These are phyloP conservation scores for Chrysolina americana DNA, from an alignment of 2,888 invertebrate genomes.

Conservation along the genomic window DNA sequence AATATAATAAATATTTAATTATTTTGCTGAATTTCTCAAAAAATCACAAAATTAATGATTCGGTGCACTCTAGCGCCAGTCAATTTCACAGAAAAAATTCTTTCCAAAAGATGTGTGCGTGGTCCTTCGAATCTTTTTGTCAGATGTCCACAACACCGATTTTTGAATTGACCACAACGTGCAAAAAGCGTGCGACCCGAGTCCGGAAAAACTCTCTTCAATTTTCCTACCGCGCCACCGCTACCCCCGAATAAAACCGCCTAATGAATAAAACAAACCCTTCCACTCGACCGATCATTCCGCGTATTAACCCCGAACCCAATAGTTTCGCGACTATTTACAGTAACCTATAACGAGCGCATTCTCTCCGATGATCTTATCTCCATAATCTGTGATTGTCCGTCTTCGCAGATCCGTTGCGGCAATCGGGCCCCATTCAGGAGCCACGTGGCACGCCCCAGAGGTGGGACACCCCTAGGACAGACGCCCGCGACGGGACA, in stretches of 20 bases:
- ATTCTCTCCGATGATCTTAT: conserved; percentile 43
- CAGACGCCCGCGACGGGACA: conserved; percentile 1
- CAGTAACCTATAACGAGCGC: conserved; percentile 43
- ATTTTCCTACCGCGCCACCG: neutral
- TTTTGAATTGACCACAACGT: too few relatives aligned
- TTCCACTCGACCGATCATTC: conserved; percentile 8
- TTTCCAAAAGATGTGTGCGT: too few relatives aligned
- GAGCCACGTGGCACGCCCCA: conserved; percentile 6
- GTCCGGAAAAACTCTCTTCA: neutral
- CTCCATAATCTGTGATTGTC: conserved; percentile 40
- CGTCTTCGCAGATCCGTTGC: conserved; percentile 3
- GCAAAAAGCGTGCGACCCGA: neutral
- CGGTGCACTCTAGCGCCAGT: too few relatives aligned
- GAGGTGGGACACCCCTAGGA: conserved; percentile 7
- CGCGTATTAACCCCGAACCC: conserved; percentile 35
- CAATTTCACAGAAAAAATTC: too few relatives aligned
- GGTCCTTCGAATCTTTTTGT: too few relatives aligned
- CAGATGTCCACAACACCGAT: too few relatives aligned
- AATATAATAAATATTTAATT: too few relatives aligned
- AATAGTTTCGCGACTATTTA: conserved; percentile 39
- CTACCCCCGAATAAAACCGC: neutral
- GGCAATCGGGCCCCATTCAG: conserved; percentile 24
- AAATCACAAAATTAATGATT: too few relatives aligned
- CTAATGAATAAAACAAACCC: conserved; percentile 22
- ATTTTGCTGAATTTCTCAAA: too few relatives aligned